phyloP scores from a whole-genome alignment of 2,888 invertebrate genomes.

The Ligdia adustata region DNA sequence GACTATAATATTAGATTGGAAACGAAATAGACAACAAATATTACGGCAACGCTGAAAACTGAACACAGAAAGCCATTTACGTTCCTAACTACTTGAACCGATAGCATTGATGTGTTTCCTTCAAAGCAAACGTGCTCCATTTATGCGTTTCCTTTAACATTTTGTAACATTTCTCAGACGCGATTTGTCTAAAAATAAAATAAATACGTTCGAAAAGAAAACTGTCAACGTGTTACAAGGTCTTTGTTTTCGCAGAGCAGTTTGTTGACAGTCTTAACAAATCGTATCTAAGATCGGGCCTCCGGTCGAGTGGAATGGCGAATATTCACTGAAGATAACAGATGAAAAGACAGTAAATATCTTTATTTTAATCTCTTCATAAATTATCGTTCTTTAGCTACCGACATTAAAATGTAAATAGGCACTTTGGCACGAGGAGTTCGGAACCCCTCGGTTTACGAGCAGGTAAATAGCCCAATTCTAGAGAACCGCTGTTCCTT shows the following conservation, averaged over 20 bases:
- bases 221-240: not conserved
- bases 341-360: slow-evolving; percentile 23
- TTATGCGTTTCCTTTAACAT: slow-evolving; percentile 1
- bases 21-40: no score
- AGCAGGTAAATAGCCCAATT: slow-evolving; percentile 29
- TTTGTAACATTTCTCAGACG: not conserved
- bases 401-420: slow-evolving; percentile 27
- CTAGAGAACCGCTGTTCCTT: slow-evolving; percentile 21
- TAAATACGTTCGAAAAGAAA: not conserved
- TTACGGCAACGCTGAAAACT: no score
- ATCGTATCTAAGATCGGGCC: slow-evolving; percentile 4
- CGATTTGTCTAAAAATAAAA: slow-evolving; percentile 4
- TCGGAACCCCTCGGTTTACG: slow-evolving; percentile 23
- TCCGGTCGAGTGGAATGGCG: slow-evolving; percentile 5
- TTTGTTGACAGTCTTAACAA: slow-evolving; percentile 4
- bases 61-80: not conserved
- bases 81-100: not conserved
- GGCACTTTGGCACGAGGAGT: slow-evolving; percentile 21
- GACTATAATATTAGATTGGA: no score
- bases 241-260: slow-evolving; percentile 2
- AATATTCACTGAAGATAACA: slow-evolving; percentile 11
- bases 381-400: slow-evolving; percentile 27
- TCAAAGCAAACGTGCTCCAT: no score
- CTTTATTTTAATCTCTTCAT: slow-evolving; percentile 26
- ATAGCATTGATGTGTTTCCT: not conserved